Evolutionary conservation across 2,797 vertebrate genomes (phyloP).

Genomic region (Selene dorsalis): DNA sequence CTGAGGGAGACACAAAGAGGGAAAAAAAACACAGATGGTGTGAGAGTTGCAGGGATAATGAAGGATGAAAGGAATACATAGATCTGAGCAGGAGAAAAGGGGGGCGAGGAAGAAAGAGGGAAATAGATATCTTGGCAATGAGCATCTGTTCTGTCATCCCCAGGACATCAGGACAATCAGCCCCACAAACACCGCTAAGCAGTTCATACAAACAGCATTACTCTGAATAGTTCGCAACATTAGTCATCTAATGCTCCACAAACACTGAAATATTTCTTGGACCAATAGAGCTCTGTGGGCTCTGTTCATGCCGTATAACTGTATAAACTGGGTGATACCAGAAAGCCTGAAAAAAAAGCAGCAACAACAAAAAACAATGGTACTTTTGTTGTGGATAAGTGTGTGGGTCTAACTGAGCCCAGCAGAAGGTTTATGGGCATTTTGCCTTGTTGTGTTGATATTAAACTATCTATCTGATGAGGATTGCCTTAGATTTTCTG

Average conservation of each 20-base stretch:
- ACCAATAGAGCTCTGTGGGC: conserved; percentile 33
- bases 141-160: conserved; percentile 66
- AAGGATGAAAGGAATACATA: conserved; percentile 44
- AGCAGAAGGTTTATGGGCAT: conserved; percentile 3
- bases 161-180: conserved; percentile 62
- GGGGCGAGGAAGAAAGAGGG: conserved; percentile 1
- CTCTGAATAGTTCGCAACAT: conserved; percentile 34
- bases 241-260: conserved; percentile 51
- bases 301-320: conserved; percentile 4
- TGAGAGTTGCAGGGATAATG: conserved; percentile 36
- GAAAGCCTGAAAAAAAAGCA: conserved; percentile 26
- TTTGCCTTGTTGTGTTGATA: conserved; percentile 15
- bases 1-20: background rate
- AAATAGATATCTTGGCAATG: conserved; percentile 46
- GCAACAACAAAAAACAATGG: conserved; percentile 17
- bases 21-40: conserved; percentile 23
- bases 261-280: conserved; percentile 40
- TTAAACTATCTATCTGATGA: background rate
- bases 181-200: conserved; percentile 52
- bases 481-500: conserved; percentile 6
- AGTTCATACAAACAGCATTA: conserved; percentile 46
- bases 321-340: conserved; percentile 17
- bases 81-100: conserved; percentile 35
- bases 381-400: conserved; percentile 21
- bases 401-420: conserved; percentile 9